Evolutionary conservation across 2,113 vertebrate genomes (phyloP), one percentile per base, ranked within the genome.

Genomic region (Mesembrinibis cayennensis): DNA sequence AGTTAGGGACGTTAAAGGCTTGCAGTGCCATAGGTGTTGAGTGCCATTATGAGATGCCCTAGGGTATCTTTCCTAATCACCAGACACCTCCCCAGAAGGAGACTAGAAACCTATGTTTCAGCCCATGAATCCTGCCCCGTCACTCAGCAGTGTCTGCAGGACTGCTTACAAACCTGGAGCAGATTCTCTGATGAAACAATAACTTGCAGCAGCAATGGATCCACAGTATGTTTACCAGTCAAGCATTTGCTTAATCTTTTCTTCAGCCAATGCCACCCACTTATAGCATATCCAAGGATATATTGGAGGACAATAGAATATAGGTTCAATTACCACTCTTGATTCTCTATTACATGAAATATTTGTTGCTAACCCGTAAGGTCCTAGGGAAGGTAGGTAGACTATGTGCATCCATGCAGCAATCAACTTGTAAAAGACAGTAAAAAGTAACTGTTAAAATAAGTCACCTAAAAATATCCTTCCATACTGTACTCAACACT

Each of bases 41-140:
- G 42, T 55, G 55, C 47, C 65, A 21, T 18, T 61, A 52, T 27
- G 29, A 74, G 45, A 76, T 27, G 22, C 32, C 23, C 65, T 34
- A 29, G n/a, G n/a, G 7, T 62, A 17, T 25, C 50, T 45, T 77
- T 83, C 47, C 50, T 71, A 30, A 76, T 42, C n/a, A 40, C 34
- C 19, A 77, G 19, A 36, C 15, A 45, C 14, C 29, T 32, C 55
- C 72, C 66, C 49, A 82, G 59, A 34, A 78, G 40, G 53, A 77
- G 23, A 44, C 13, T 20, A 38, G n/a, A 71, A 84, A 58, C 42
- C 44, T 42, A 2, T 15, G 25, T 72, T 89, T 73, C 59, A 73
- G 62, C 21, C 62, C 27, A 9, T n/a, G 67, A 77, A 45, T 47
- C 1, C 0, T 73, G 58, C 17, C 49, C 4, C 0, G 0, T 63